Evolutionary conservation across 2,797 vertebrate species (phyloP), one percentile per base, ranked within the genome.

Genomic region (Sarcophilus harrisii): DNA sequence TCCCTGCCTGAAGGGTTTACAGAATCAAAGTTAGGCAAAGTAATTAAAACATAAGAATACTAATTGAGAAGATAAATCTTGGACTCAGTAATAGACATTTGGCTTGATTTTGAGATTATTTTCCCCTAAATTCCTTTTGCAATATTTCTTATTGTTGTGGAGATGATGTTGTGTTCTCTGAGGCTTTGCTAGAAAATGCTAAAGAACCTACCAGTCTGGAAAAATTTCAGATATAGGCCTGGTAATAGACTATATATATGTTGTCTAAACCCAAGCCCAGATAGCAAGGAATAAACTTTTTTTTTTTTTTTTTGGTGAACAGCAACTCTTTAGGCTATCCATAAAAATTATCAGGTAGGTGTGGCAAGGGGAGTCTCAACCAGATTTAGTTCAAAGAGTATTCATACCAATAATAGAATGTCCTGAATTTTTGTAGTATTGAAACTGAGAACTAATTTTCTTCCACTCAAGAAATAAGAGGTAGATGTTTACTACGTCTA

Each of bases 21-120:
- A 95, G 95, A 96, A 91, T 90, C 32, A 60, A 73, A 94, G 38
- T 92, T 13, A 95, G 29, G 21, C 58, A 94, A 91, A 91, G 55
- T 45, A 62, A 95, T 94, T 96, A 93, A 57, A 90, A 92, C 92
- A 13, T 14, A 93, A 95, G 32, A 93, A 95, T 60, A 13, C 10
- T 95, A 94, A 60, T 58, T 21, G 52, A 93, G 55, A 94, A 94
- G 49, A 95, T 89, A 60, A 57, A 32, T 96, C 90, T 93, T 95
- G 38, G 93, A 95, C 87, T 92, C 58, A 4, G 38, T 24, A 87
- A 45, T 49, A 45, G 73, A 21, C 54, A 91, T 29, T 89, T 96
- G 59, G 13, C 66, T 89, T 93, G 81, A 94, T 57, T 28, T 92
- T 93, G 58, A 93, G 90, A 95, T 52, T 87, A 87, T 87, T 27